Evolutionary conservation across 2,888 invertebrate species (phyloP).

Genomic region (Drosophila suboccidentalis): DNA sequence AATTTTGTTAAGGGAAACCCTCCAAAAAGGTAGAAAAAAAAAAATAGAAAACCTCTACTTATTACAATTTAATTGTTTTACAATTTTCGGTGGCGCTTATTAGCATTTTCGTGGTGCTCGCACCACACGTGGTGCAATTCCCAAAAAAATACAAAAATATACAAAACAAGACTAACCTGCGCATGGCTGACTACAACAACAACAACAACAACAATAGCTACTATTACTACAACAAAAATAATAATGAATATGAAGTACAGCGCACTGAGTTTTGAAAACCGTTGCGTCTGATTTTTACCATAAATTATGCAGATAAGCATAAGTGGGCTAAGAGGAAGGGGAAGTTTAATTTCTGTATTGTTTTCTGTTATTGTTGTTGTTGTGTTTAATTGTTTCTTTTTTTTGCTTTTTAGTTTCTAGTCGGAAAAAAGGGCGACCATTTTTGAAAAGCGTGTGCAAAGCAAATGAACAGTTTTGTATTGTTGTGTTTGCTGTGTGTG

Average conservation of each 20-base stretch:
- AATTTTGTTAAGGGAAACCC: constrained; percentile 34
- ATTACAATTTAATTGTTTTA: constrained; percentile 84
- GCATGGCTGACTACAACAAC: constrained; percentile 50
- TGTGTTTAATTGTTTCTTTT: constrained; percentile 70
- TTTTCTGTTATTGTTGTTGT: constrained; percentile 43
- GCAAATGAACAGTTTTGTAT: constrained; percentile 62
- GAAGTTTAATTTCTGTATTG: constrained; percentile 30
- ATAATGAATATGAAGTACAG: constrained; percentile 44
- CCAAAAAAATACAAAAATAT: constrained; percentile 55
- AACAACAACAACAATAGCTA: constrained; percentile 11
- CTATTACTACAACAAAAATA: constrained; percentile 26
- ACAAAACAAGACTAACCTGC: constrained; percentile 40
- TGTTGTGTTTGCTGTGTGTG: background rate
- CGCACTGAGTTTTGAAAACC: constrained; percentile 43
- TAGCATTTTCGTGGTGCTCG: constrained; percentile 59
- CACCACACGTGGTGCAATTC: constrained; percentile 77
- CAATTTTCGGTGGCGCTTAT: constrained; percentile 80
- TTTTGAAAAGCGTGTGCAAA: constrained; percentile 39
- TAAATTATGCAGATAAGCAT: constrained; percentile 82
- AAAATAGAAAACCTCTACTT: constrained; percentile 30
- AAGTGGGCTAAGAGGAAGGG: constrained; percentile 51
- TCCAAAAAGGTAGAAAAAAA: background rate
- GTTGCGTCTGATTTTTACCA: constrained; percentile 77
- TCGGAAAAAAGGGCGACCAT: constrained; percentile 37
- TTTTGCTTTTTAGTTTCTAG: constrained; percentile 39